A percentile compares a stretch with the other conserved stretches of the same genome.
Conservation (phyloP, 1,140 invertebrate genomes). For the Drosophila ambigua region DNA sequence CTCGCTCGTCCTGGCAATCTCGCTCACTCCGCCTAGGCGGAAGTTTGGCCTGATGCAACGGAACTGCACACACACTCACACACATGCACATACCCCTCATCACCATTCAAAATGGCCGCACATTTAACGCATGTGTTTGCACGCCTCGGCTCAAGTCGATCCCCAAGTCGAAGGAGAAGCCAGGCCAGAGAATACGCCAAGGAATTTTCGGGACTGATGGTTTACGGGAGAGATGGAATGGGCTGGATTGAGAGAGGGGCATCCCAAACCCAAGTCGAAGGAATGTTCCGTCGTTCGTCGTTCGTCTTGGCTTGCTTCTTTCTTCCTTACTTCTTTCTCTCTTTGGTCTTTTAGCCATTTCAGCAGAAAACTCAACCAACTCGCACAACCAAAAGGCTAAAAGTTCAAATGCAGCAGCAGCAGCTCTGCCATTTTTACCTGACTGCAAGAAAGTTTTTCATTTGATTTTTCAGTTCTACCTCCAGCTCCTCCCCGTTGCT, state of each 20-base stretch:
- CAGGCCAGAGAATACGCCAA: constrained; percentile 35
- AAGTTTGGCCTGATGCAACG: constrained; percentile 65
- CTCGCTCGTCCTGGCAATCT: constrained; percentile 4
- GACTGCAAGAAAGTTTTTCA: constrained; percentile 81
- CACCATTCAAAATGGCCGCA: constrained; percentile 66
- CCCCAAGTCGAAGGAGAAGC: constrained; percentile 47
- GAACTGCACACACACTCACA: constrained; percentile 52
- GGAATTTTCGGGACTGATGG: constrained; percentile 52
- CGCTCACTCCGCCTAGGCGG: constrained; percentile 24
- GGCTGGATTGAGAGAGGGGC: background rate
- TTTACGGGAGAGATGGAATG: constrained; percentile 25
- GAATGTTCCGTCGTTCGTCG: constrained; percentile 35
- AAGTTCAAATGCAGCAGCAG: constrained; percentile 75
- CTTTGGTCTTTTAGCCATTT: constrained; percentile 68
- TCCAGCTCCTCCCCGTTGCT: background rate
- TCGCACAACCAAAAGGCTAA: constrained; percentile 69
- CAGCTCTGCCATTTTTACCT: constrained; percentile 76
- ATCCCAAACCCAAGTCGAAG: constrained; percentile 34
- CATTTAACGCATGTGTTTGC: constrained; percentile 80
- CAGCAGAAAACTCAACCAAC: constrained; percentile 66
- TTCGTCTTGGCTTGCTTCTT: constrained; percentile 52
- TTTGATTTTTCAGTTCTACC: constrained; percentile 71
- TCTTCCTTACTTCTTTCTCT: constrained; percentile 24
- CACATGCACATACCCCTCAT: constrained; percentile 8
- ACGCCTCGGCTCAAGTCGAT: constrained; percentile 42